Base-by-base conservation (phyloP, 1,140 invertebrate genomes). In the Asbolus verrucosus region DNA sequence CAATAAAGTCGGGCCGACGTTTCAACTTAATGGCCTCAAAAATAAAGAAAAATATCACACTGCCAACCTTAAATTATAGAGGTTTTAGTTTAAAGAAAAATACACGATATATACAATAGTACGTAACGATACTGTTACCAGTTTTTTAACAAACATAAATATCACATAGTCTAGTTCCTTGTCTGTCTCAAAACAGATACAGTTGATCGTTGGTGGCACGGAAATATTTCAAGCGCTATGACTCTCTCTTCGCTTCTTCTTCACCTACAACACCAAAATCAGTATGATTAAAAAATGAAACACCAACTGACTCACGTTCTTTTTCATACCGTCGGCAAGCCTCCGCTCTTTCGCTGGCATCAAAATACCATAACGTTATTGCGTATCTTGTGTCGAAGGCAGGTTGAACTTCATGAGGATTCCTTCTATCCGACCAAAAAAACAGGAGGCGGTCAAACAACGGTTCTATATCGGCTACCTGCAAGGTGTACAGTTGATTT, bases 371-470 rank as follows among this genome's bases (percentile, higher is more conserved):
- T 33, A 98, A 85, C 9, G 96, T 98, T 36, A 98, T 96, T 4
- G 96, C 95, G 82, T 97, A 97, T 83, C 94, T 92, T 13, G 93
- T 95, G 76, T 88, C 87, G 79, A 87, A 93, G 0, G 96, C 90
- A 1, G 96, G 95, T 81, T 96, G 92, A 0, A 99, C 97, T 85
- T 98, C 96, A 81, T 98, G 96, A 0, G 97, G 97, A 86, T 98
- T 98, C 73, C 96, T 85, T 71, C 93, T 85, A 80, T 98, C 96
- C 1, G 97, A 98, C 96, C 96, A 99, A 83, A 98, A 99, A 81
- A 98, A 98, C 65, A 98, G 83, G 77, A 98, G 89, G 41, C 97
- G 84, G 81, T 98, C 96, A 82, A 98, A 97, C 33, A 92, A 83
- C 0, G 97, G 97, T 77, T 94, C 94, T 71, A 99, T 96, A 77